Conservation (phyloP, 2,113 vertebrate species). For the Pundamilia nyererei region DNA sequence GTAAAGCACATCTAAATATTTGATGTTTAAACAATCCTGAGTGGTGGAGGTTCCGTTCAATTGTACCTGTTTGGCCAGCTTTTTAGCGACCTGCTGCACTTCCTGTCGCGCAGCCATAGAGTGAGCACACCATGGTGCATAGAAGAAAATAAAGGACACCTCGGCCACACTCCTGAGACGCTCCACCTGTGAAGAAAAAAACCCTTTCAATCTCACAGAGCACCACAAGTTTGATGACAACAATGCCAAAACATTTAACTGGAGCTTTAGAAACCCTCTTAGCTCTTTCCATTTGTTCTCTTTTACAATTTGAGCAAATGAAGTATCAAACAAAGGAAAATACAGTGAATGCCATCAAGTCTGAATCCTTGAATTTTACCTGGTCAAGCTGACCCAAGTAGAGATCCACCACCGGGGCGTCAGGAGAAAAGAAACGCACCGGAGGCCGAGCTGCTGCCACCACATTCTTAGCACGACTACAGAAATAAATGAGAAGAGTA, state of each 20-base stretch:
- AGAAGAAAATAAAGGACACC: slow-evolving; percentile 85
- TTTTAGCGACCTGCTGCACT: slow-evolving; percentile 82
- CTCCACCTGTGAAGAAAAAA: slow-evolving; percentile 62
- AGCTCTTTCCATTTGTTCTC: neutral
- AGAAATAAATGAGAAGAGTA: neutral
- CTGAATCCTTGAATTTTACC: slow-evolving; percentile 26
- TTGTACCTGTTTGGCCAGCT: slow-evolving; percentile 83
- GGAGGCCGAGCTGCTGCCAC: slow-evolving; percentile 84
- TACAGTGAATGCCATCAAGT: neutral
- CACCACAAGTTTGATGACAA: neutral
- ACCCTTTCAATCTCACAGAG: neutral
- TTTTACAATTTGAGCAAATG: neutral
- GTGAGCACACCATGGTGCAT: slow-evolving; percentile 96
- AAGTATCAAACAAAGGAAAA: neutral
- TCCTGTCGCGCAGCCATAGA: slow-evolving; percentile 83
- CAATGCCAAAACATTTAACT: neutral
- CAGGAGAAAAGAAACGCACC: slow-evolving; percentile 82
- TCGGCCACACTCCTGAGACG: slow-evolving; percentile 80
- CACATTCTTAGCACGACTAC: slow-evolving; percentile 86
- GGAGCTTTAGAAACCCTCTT: neutral
- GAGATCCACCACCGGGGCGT: slow-evolving; percentile 84
- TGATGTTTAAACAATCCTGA: neutral
- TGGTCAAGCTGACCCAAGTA: slow-evolving; percentile 90
- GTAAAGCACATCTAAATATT: neutral
- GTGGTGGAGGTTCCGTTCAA: neutral